phyloP scores from a whole-genome alignment of 1,140 invertebrate species.

The Bradysia coprophila region DNA sequence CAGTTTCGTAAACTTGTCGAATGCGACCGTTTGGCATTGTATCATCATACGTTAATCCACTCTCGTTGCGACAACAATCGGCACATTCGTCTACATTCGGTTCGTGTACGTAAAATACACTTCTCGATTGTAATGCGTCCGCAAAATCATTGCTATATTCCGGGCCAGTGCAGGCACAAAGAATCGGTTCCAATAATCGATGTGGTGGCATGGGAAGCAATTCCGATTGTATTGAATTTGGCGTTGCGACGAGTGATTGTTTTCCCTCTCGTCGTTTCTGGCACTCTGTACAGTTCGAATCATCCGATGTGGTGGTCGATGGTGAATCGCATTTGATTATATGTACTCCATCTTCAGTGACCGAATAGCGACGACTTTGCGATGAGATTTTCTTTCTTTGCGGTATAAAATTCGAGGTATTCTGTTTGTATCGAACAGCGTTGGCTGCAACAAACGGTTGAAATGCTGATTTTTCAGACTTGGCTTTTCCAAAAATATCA shows the following conservation, averaged over 20 bases:
- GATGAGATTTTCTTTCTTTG: too few relatives aligned
- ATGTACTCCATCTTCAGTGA: too few relatives aligned
- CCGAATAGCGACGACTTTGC: too few relatives aligned
- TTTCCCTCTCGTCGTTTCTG: conserved; percentile 16
- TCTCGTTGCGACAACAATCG: conserved; percentile 24
- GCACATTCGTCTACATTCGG: conserved; percentile 25
- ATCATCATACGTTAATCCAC: conserved; percentile 5
- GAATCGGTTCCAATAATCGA: conserved; percentile 35
- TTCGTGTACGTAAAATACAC: conserved; percentile 35
- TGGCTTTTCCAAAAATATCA: too few relatives aligned
- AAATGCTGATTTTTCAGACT: too few relatives aligned
- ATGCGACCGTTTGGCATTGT: conserved; percentile 23
- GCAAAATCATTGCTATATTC: conserved; percentile 35
- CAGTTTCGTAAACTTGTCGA: conserved; percentile 69
- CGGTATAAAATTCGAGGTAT: too few relatives aligned
- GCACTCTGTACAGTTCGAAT: conserved; percentile 23
- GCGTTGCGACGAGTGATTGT: conserved; percentile 4
- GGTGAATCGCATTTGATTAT: conserved; percentile 22
- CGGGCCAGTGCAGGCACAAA: conserved; percentile 42
- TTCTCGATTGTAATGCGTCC: conserved; percentile 35
- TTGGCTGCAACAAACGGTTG: too few relatives aligned
- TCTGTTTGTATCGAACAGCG: too few relatives aligned
- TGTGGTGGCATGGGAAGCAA: conserved; percentile 30
- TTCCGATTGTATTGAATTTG: neutral
- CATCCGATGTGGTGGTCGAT: conserved; percentile 21